Evolutionary conservation across 2,797 vertebrate species (phyloP), one percentile per base, ranked within the genome.

Genomic region (Tauraco hartlaubi): DNA sequence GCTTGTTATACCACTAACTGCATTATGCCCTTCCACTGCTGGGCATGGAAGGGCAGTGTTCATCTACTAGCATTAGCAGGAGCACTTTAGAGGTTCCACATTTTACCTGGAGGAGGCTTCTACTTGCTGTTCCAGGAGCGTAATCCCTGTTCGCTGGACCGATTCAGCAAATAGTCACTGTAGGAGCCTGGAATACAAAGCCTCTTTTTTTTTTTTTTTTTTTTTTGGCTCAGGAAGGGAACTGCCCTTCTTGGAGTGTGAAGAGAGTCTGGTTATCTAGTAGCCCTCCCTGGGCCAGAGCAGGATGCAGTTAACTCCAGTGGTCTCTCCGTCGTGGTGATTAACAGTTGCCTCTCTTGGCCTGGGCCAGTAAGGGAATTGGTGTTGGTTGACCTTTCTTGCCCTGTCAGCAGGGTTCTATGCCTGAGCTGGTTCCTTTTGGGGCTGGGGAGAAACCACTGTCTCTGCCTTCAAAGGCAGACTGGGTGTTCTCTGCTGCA

Each of bases 81-180:
- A 96, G 95, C 89, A 88, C 96, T 96, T 97, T 92, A 95, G 74
- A 90, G 88, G 73, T 85, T 96, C 87, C 83, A 81, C 56, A 89
- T 75, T 56, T 85, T 91, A 63, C 91, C 80, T 90, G 63, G 87
- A 93, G 46, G 85, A 95, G 78, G 78, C 66, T 77, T 84, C 29
- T 79, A 26, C 62, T 92, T 78, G 39, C 41, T 67, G 14, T 93
- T 94, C 87, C 92, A 90, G 82, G 63, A 75, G 54, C 3, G 3
- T 80, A 68, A 80, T 81, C 72, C 51, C 7, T 68, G 31, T 95
- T 92, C 15, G 23, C 73, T 83, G 92, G 76, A 84, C 56, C 66
- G 44, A 74, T 87, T 80, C 81, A 71, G 77, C 86, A 77, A 67
- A 81, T 22, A 76, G 85, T 85, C 75, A 26, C 76, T 66, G 55